phyloP scores from a whole-genome alignment of 30 jellyfish, hydroid and myxozoan species.

The Rhopilema esculentum region DNA sequence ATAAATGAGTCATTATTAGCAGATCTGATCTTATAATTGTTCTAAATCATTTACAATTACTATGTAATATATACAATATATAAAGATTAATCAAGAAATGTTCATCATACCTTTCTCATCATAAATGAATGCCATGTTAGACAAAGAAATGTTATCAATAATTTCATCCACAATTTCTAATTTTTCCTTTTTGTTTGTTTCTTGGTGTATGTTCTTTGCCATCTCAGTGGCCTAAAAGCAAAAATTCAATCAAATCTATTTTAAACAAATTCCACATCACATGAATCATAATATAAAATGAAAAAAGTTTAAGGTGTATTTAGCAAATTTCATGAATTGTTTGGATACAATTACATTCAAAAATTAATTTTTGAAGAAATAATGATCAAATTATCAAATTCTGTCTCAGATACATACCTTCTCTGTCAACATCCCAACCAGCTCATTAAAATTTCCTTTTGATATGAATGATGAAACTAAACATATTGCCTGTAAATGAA shows the following conservation, averaged over 20 bases:
- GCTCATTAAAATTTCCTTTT: constrained; percentile 39
- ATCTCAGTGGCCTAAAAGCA: constrained; percentile 47
- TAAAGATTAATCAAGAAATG: too few species aligned
- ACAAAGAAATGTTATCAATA: constrained; percentile 34
- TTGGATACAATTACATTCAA: too few species aligned
- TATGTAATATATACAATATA: too few species aligned
- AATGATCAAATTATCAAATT: too few species aligned
- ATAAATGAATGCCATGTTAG: constrained; percentile 48
- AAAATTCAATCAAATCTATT: not conserved
- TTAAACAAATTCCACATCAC: not conserved
- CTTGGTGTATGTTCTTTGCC: constrained; percentile 16
- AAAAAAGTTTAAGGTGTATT: not conserved
- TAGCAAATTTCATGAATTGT: too few species aligned
- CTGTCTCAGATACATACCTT: constrained; percentile 54
- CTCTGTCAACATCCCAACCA: constrained; percentile 65
- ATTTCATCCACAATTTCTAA: constrained; percentile 44
- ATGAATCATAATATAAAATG: not conserved
- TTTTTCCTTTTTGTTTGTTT: not conserved
- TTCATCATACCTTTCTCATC: constrained; percentile 52
- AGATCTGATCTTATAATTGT: too few species aligned
- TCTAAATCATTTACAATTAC: too few species aligned
- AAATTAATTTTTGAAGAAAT: too few species aligned
- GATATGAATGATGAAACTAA: constrained; percentile 66
- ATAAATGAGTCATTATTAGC: too few species aligned
- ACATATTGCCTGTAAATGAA: constrained; percentile 51